Evolutionary conservation across 1,140 invertebrate species (phyloP), one percentile per base, ranked within the genome.

Genomic region (Sinonovacula constricta): DNA sequence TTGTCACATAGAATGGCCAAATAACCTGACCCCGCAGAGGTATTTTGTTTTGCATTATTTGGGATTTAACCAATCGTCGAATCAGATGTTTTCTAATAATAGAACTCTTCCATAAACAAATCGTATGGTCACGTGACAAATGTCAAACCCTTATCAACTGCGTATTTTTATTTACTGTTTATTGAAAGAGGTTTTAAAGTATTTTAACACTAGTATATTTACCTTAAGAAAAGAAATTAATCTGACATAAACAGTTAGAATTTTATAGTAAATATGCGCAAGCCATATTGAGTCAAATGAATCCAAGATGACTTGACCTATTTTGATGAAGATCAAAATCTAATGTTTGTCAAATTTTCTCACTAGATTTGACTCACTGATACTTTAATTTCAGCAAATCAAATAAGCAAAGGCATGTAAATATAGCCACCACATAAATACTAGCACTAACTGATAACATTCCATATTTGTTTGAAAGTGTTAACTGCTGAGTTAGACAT

Each of bases 1-100:
- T 82, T 91, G 90, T 82, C 91, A 90, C 74, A 77, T 90, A 33
- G 81, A 87, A 86, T 85, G 86, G 86, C 82, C 84, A 45, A 82
- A 86, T 51, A 74, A 67, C n/a, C 65, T 79, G 63, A 76, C 33
- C 63, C 39, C 45, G 30, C 36, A 51, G 30, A 66, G 63, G 72
- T 66, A 65, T 63, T 74, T 66, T 76, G 60, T 30, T 66, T 76
- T 45, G 7, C 18, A 18, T 18, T 7, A 45, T 18, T 33, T 30
- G 34, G 34, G 39, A 34, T 56, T 70, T 30, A 59, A 49, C 62
- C 63, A 66, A 76, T 76, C 62, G 67, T 33, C 62, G 34, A 57
- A 76, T 76, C 72, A 76, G 72, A 62, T 76, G 62, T 57, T 24
- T 60, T 51, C 66, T 78, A 63, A 68, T 62, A 70, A 69, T 78